These are phyloP conservation scores for Mormyrus iriodes DNA, from an alignment of 2,113 vertebrate genomes.

Conservation along the genomic window DNA sequence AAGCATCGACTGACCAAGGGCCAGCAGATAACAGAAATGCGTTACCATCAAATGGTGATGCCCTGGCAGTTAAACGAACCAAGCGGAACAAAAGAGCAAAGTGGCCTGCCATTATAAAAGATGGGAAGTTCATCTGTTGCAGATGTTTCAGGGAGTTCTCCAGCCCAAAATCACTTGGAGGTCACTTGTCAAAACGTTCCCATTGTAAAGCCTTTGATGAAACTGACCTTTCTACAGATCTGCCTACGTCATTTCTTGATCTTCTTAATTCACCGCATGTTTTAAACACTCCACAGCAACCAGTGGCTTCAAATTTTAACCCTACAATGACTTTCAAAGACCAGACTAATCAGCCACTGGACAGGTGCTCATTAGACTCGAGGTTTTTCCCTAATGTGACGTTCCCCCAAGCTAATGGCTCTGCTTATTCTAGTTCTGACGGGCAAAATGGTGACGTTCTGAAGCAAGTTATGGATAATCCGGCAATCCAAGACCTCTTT, in stretches of 20 bases:
- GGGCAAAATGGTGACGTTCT: constrained; percentile 72
- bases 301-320: constrained; percentile 55
- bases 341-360: constrained; percentile 61
- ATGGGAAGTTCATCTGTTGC: constrained; percentile 89
- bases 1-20: neutral
- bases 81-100: constrained; percentile 79
- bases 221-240: constrained; percentile 69
- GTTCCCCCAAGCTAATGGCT: constrained; percentile 60
- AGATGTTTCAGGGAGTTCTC: constrained; percentile 84
- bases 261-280: constrained; percentile 81
- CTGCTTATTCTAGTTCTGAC: constrained; percentile 46
- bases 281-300: constrained; percentile 55
- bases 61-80: constrained; percentile 63
- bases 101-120: constrained; percentile 87
- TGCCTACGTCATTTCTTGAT: constrained; percentile 76
- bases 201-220: constrained; percentile 83
- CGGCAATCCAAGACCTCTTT: constrained; percentile 68
- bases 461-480: constrained; percentile 74
- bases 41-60: constrained; percentile 49
- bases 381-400: constrained; percentile 60
- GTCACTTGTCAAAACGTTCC: constrained; percentile 86
- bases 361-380: constrained; percentile 54
- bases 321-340: constrained; percentile 63
- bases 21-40: constrained; percentile 28
- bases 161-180: constrained; percentile 87